Evolutionary conservation across 2,113 vertebrate species (phyloP).

Genomic region (Naja naja): DNA sequence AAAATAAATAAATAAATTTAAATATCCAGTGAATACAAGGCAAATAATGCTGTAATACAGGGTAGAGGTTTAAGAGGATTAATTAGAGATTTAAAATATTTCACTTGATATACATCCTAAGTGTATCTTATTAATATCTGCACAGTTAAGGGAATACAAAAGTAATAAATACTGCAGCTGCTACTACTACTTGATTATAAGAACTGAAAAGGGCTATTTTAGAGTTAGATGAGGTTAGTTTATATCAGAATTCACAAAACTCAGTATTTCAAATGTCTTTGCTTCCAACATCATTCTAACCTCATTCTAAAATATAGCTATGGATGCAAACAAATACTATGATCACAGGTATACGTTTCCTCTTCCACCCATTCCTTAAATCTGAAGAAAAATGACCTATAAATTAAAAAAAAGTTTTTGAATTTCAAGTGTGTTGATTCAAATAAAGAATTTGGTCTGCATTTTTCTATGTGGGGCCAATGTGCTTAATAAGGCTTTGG

Average conservation of each 20-base stretch:
- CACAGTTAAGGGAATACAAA: background rate
- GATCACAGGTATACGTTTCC: background rate
- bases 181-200: background rate
- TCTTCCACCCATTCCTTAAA: background rate
- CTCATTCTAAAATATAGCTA: background rate
- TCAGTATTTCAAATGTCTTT: background rate
- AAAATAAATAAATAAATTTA: background rate
- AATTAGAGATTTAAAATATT: background rate
- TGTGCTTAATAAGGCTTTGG: background rate
- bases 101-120: background rate
- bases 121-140: background rate
- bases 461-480: background rate
- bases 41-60: background rate
- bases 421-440: background rate
- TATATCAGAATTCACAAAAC: background rate
- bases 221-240: background rate
- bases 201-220: background rate
- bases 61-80: background rate
- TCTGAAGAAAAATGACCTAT: background rate
- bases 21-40: background rate
- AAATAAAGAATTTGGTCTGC: background rate
- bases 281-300: background rate
- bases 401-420: background rate
- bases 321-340: background rate
- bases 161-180: background rate